These are phyloP conservation scores for Monochamus saltuarius DNA, from an alignment of 1,140 invertebrate genomes.

Conservation along the genomic window DNA sequence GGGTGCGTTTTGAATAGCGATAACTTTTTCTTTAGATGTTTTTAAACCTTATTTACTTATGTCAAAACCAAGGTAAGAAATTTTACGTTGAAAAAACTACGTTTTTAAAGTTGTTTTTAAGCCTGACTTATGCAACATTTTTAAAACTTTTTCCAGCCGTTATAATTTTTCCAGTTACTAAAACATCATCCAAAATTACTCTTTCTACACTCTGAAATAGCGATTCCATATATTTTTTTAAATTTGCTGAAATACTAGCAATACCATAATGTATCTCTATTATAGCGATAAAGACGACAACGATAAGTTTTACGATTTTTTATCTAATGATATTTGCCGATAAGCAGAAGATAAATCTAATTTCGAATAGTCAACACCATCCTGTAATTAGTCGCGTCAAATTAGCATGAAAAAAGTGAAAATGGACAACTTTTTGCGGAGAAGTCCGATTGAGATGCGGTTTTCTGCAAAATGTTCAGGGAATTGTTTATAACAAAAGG, in stretches of 20 bases:
- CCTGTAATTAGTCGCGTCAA: no score
- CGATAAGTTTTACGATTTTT: constrained; percentile 1
- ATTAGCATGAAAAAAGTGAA: no score
- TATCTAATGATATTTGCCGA: constrained; percentile 5
- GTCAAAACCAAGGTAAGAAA: background rate
- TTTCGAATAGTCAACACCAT: constrained; percentile 5
- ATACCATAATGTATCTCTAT: background rate
- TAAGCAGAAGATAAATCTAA: constrained; percentile 11
- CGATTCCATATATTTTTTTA: background rate
- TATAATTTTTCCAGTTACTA: background rate
- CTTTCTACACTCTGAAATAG: background rate
- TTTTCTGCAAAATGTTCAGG: no score
- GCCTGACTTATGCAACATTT: background rate
- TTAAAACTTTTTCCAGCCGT: constrained; percentile 2
- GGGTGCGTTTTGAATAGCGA: constrained; percentile 15
- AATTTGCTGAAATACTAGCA: constrained; percentile 6
- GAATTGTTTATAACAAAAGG: no score
- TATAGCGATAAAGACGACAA: background rate
- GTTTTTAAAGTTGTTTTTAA: background rate
- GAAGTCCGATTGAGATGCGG: no score
- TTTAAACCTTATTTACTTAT: no score
- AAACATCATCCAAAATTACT: background rate
- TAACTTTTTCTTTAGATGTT: no score
- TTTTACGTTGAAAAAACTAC: background rate
- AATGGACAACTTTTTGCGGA: no score